Evolutionary conservation across 2,888 invertebrate species (phyloP).

Genomic region (Tribolium freemani): DNA sequence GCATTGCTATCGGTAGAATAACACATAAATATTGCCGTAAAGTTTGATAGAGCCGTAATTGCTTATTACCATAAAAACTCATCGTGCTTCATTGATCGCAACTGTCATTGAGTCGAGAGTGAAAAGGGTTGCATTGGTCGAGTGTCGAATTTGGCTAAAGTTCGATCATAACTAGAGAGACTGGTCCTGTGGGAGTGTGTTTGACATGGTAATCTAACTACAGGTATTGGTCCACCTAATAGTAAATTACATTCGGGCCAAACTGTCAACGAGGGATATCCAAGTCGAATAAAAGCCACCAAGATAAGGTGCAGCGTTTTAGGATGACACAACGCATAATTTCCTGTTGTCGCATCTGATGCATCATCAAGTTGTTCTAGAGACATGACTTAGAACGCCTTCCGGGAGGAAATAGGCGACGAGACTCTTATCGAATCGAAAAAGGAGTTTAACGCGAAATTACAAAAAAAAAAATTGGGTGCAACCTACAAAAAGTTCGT

Average conservation of each 20-base stretch:
- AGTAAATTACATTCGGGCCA: slow-evolving; percentile 37
- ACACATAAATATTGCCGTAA: slow-evolving; percentile 21
- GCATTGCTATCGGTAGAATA: slow-evolving; percentile 28
- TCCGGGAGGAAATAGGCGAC: slow-evolving; percentile 40
- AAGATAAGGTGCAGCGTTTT: slow-evolving; percentile 14
- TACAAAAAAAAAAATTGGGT: too few relatives aligned
- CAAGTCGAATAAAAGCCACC: not conserved
- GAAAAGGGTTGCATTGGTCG: slow-evolving; percentile 1
- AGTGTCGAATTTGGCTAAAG: slow-evolving; percentile 34
- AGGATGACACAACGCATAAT: slow-evolving; percentile 43
- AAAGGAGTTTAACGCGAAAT: not conserved
- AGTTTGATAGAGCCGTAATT: slow-evolving; percentile 26
- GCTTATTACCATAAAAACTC: not conserved
- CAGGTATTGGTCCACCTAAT: slow-evolving; percentile 17
- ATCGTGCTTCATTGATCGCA: not conserved
- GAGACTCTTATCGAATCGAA: slow-evolving; percentile 34
- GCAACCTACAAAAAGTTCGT: too few relatives aligned
- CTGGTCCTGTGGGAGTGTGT: slow-evolving; percentile 40
- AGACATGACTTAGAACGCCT: slow-evolving; percentile 10
- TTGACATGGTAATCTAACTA: slow-evolving; percentile 45
- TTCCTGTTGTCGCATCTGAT: slow-evolving; percentile 40
- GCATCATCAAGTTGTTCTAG: slow-evolving; percentile 26
- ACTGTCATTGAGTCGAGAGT: not conserved
- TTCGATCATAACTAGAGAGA: slow-evolving; percentile 1
- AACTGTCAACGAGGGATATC: slow-evolving; percentile 35